Conservation (phyloP, 2,888 invertebrate species). For the Rapana venosa region DNA sequence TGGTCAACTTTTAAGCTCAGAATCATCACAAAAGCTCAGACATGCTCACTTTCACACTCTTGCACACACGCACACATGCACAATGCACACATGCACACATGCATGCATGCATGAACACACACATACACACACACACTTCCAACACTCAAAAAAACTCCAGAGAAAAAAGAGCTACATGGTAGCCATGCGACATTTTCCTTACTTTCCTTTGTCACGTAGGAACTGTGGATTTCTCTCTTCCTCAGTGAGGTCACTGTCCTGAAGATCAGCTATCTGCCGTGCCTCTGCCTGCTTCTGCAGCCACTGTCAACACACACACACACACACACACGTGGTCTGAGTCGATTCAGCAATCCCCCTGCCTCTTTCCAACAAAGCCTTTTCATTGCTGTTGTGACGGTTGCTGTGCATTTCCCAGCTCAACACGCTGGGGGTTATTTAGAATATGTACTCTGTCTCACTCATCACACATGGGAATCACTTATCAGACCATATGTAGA, state of each 20-base stretch:
- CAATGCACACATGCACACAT: too few species aligned
- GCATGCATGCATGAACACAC: background rate
- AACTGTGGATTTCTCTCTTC: slow-evolving; percentile 91
- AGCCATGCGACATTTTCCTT: slow-evolving; percentile 62
- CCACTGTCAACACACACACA: slow-evolving; percentile 80
- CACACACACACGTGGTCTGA: slow-evolving; percentile 59
- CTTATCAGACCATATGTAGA: too few species aligned
- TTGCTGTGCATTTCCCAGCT: too few species aligned
- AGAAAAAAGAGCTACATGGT: background rate
- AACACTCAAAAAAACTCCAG: background rate
- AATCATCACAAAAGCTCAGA: too few species aligned
- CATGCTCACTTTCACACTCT: too few species aligned
- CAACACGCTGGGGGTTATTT: too few species aligned
- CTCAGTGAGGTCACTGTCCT: slow-evolving; percentile 80
- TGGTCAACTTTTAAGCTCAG: too few species aligned
- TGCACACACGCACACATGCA: too few species aligned
- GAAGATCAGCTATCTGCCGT: slow-evolving; percentile 84
- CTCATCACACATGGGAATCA: too few species aligned
- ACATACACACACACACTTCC: background rate
- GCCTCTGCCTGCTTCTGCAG: slow-evolving; percentile 87
- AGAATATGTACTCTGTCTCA: too few species aligned
- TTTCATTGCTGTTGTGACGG: too few species aligned
- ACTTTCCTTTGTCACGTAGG: slow-evolving; percentile 89
- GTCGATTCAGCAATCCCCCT: background rate
- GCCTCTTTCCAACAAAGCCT: too few species aligned